A percentile compares a stretch with the other conserved stretches of the same genome.
Evolutionary conservation across 2,797 vertebrate species (phyloP).

Genomic region (Tapirus indicus): DNA sequence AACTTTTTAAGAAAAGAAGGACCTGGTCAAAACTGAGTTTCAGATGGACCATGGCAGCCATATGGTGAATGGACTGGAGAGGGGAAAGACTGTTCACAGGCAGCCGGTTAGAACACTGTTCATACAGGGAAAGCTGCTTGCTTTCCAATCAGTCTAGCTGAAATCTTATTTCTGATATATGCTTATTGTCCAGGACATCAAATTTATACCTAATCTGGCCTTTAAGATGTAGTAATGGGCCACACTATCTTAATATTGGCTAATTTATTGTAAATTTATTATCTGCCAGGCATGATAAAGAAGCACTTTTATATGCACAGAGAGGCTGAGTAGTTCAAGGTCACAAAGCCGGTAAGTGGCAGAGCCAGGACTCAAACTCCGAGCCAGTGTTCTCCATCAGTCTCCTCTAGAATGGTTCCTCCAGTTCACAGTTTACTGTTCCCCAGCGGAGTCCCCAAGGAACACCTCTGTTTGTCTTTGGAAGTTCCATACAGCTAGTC

Average conservation of each 20-base stretch:
- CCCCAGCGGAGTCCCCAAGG: neutral
- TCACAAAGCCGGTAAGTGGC: neutral
- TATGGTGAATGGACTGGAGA: neutral
- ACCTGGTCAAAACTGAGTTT: neutral
- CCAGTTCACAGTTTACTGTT: neutral
- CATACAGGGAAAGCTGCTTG: neutral
- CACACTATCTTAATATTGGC: neutral
- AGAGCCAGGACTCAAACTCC: neutral
- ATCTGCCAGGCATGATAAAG: neutral
- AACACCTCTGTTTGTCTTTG: neutral
- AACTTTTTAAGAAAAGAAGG: neutral
- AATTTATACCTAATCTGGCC: neutral
- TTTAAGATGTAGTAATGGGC: neutral
- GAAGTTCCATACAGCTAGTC: neutral
- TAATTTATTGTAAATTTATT: neutral
- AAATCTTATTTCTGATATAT: neutral
- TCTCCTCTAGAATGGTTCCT: neutral
- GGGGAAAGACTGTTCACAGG: neutral
- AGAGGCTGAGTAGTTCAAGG: neutral
- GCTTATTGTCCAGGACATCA: neutral
- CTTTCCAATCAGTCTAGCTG: neutral
- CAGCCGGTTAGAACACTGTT: neutral
- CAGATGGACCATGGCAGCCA: neutral
- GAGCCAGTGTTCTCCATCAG: neutral
- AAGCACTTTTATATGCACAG: neutral